These are phyloP conservation scores for Drosophila nigromelanica DNA, from an alignment of 1,140 invertebrate genomes.

Conservation along the genomic window DNA sequence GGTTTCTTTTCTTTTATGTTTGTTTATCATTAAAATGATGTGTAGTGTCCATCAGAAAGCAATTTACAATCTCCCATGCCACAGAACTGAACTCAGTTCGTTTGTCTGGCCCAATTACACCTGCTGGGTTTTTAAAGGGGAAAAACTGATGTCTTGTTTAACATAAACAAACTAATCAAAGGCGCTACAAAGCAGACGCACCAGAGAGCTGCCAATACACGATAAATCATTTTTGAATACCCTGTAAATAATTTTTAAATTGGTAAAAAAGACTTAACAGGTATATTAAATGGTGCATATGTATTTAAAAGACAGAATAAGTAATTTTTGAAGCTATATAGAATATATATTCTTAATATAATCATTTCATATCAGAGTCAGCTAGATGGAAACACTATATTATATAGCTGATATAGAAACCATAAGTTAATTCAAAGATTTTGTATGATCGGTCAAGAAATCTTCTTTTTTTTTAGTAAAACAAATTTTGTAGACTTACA, in stretches of 20 bases:
- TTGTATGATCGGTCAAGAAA: too few relatives aligned
- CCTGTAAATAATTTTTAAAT: background rate
- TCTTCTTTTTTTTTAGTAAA: too few relatives aligned
- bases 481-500: too few relatives aligned
- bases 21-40: slow-evolving; percentile 32
- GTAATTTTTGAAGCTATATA: too few relatives aligned
- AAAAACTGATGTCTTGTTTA: slow-evolving; percentile 26
- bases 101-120: slow-evolving; percentile 25
- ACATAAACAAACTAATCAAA: slow-evolving; percentile 36
- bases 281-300: too few relatives aligned
- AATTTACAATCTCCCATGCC: slow-evolving; percentile 3
- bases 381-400: too few relatives aligned
- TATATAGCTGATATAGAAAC: too few relatives aligned
- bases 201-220: slow-evolving; percentile 10
- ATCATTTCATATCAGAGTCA: too few relatives aligned
- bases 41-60: slow-evolving; percentile 29
- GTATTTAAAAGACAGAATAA: too few relatives aligned
- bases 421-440: too few relatives aligned
- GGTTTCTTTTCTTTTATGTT: background rate
- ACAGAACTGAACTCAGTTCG: background rate
- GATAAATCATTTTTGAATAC: slow-evolving; percentile 32
- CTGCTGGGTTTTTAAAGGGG: slow-evolving; percentile 15
- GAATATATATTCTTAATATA: too few relatives aligned
- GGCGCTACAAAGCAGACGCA: slow-evolving; percentile 15
- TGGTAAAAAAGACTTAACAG: too few relatives aligned